Base-by-base conservation (phyloP, 2,797 vertebrate species). In the Lutjanus argentimaculatus region DNA sequence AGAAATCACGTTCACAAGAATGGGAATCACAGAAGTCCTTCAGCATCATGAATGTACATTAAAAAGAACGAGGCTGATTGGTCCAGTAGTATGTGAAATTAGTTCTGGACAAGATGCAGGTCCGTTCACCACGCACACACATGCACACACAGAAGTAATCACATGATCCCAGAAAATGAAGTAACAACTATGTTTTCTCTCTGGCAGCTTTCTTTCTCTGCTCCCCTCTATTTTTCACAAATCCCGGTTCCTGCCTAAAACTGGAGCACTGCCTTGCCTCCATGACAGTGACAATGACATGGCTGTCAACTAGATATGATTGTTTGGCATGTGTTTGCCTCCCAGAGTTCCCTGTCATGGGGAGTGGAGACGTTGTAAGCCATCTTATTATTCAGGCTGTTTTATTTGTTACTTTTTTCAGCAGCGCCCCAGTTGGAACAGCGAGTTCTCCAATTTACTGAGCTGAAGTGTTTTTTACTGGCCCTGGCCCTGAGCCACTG, bases 241-340 rank as follows among this genome's bases (percentile, higher is more conserved):
- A 75, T 55, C 48, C 40, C 36, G 45, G 6, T 21, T 51, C 49
- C 57, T 56, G 13, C 4, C 48, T 66, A 12, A 45, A 79, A 83
- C 12, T 55, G 62, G 70, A 80, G 72, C 56, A 21, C 17, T 57
- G 64, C 57, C 48, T 42, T 78, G 65, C 57, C 56, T 42, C 79
- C 65, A 48, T 43, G 48, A 58, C 43, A 65, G n/a, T 71, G 68
- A 80, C 46, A 75, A 9, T 51, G 59, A 17, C 76, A 78, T 49
- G 59, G 36, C 65, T 75, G 78, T 81, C 56, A 77, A 62, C 21
- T 22, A 48, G 71, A 80, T 11, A 49, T 11, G 48, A 75, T 10
- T 69, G 55, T 80, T 61, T 72, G 66, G 21, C 56, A 43, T 67
- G 72, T 72, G 78, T 46, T 17, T 57, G 53, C 52, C 42, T 72